Conservation (phyloP, 2,797 vertebrate species). For the Helicolenus hilgendorfi region DNA sequence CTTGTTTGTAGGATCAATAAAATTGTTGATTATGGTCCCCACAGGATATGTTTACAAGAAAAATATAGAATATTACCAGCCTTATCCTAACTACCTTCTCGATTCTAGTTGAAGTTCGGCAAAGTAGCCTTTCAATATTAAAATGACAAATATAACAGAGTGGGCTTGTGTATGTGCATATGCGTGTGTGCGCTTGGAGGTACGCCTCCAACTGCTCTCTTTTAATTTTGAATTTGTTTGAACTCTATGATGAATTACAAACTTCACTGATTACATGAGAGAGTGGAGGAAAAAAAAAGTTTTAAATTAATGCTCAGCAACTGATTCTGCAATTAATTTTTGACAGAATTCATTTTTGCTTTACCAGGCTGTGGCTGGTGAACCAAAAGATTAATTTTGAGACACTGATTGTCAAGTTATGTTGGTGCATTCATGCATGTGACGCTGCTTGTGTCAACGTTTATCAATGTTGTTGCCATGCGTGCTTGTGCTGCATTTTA, state of each 20-base stretch:
- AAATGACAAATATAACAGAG: background rate
- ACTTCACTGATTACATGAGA: constrained; percentile 48
- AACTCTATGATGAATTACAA: constrained; percentile 57
- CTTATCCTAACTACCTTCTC: background rate
- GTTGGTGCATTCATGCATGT: constrained; percentile 43
- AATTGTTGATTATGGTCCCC: background rate
- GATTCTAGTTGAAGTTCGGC: background rate
- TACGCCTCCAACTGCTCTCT: background rate
- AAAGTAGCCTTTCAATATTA: background rate
- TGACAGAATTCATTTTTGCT: constrained; percentile 59
- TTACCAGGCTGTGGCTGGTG: constrained; percentile 47
- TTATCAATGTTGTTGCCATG: constrained; percentile 40
- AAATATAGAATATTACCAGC: background rate
- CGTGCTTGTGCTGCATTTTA: constrained; percentile 22
- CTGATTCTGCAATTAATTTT: constrained; percentile 65
- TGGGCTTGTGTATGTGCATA: background rate
- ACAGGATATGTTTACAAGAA: background rate
- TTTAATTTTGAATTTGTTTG: constrained; percentile 43
- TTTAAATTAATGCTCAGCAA: constrained; percentile 60
- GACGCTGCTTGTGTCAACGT: constrained; percentile 28
- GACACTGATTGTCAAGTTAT: constrained; percentile 66
- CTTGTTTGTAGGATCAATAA: background rate
- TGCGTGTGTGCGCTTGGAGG: background rate
- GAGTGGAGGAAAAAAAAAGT: constrained; percentile 1
- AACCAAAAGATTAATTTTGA: constrained; percentile 73